A percentile compares a stretch with the other conserved stretches of the same genome.
Evolutionary conservation across 2,888 invertebrate species (phyloP).

Genomic region (Deilephila porcellus): DNA sequence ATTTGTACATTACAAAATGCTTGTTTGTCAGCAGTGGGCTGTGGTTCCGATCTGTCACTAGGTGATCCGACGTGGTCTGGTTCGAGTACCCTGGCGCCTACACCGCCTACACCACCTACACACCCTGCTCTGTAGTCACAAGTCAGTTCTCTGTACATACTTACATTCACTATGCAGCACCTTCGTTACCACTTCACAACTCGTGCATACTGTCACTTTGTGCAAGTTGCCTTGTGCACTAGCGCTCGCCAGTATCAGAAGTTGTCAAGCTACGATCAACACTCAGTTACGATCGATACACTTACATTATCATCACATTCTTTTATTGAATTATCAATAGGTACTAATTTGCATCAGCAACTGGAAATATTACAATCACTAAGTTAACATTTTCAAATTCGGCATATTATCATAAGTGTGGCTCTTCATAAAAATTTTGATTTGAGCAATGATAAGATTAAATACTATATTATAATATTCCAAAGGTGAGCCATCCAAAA

Average conservation of each 20-base stretch:
- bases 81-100: too few species aligned
- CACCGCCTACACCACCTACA: conserved; percentile 46
- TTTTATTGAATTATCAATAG: conserved; percentile 71
- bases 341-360: conserved; percentile 70
- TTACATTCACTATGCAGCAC: conserved; percentile 74
- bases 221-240: conserved; percentile 37
- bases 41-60: conserved; percentile 41
- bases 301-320: conserved; percentile 81
- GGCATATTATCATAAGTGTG: conserved; percentile 71
- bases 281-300: conserved; percentile 66
- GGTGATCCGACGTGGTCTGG: conserved; percentile 42
- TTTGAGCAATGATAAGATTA: conserved; percentile 80
- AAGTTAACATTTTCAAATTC: conserved; percentile 71
- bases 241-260: conserved; percentile 52
- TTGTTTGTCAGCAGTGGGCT: conserved; percentile 45
- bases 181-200: conserved; percentile 70
- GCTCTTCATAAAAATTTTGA: conserved; percentile 78
- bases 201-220: conserved; percentile 56
- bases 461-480: conserved; percentile 72
- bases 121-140: conserved; percentile 63
- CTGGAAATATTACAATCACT: conserved; percentile 73
- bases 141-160: conserved; percentile 62
- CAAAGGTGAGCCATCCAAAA: conserved; percentile 82
- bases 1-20: conserved; percentile 48
- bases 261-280: conserved; percentile 67